phyloP scores from a whole-genome alignment of 2,888 invertebrate species.

The Melanostoma scalare region DNA sequence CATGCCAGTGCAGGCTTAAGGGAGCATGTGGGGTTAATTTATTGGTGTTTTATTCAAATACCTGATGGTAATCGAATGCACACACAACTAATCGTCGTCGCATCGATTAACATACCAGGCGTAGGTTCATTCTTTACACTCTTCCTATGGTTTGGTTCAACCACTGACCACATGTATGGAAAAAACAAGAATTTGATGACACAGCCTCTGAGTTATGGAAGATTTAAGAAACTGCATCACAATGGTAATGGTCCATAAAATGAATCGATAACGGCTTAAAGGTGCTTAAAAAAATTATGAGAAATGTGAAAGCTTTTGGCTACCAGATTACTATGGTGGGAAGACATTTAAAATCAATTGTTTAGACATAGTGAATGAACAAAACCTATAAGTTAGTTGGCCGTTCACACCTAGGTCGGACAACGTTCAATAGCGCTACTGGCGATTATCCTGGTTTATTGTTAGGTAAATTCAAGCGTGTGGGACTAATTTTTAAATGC shows the following conservation, averaged over 20 bases:
- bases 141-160: neutral
- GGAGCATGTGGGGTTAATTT: constrained; percentile 53
- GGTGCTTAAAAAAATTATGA: constrained; percentile 41
- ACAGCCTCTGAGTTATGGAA: neutral
- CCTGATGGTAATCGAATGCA: constrained; percentile 65
- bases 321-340: constrained; percentile 53
- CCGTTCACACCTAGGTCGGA: constrained; percentile 41
- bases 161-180: neutral
- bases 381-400: constrained; percentile 31
- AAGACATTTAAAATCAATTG: constrained; percentile 11
- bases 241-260: constrained; percentile 39
- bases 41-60: constrained; percentile 67
- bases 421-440: constrained; percentile 58
- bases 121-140: constrained; percentile 11
- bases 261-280: constrained; percentile 19
- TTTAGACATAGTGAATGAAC: constrained; percentile 15
- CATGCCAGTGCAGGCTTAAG: neutral
- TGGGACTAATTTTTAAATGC: constrained; percentile 23
- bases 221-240: constrained; percentile 36
- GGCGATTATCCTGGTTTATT: constrained; percentile 48
- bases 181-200: neutral
- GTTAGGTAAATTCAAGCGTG: constrained; percentile 55
- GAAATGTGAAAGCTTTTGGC: constrained; percentile 66
- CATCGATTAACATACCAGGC: constrained; percentile 60
- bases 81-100: constrained; percentile 59